Evolutionary conservation across 2,797 vertebrate species (phyloP), one percentile per base, ranked within the genome.

Genomic region (Anguilla anguilla): DNA sequence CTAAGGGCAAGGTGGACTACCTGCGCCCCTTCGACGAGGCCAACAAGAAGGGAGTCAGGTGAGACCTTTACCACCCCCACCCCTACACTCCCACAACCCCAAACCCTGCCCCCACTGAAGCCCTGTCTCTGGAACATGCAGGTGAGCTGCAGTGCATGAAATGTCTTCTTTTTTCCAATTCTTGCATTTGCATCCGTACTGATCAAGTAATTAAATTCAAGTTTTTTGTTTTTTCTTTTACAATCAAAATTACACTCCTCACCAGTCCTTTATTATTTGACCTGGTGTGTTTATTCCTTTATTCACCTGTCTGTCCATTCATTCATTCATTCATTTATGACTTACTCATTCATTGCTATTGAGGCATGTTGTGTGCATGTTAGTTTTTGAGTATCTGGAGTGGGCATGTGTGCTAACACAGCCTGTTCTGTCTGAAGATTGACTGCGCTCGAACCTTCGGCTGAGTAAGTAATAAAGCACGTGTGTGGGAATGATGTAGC

Each of bases 41-140:
- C 91, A 99, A 98, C 95, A 98, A 96, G 90, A 99, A 99, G 93
- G 98, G 98, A 0, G 95, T 97, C 82, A 97, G 98, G 98, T 98
- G 0, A 91, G 97, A 1, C 55, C 22, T 6, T 46, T 46, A 46
- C 43, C 64, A 83, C 22, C 9, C 49, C 22, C 46, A 11, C 53
- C 31, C 43, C n/a, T 49, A 9, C 13, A 83, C 19, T 31, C 49
- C 84, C 10, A 83, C 25, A 69, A 0, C 67, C 55, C 0, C 77
- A 15, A 10, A 17, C 28, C 7, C 67, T 35, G 3, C n/a, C n/a
- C 28, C 72, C 7, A 72, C 61, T 6, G 7, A 3, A 35, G 13
- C 35, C 0, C 15, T 19, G 25, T n/a, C 57, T 59, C 22, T 35
- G 43, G 51, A 49, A 7, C 10, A 22, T 35, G 28, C 25, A 15